phyloP scores from a whole-genome alignment of 2,797 vertebrate species.

The Micrastur ruficollis region DNA sequence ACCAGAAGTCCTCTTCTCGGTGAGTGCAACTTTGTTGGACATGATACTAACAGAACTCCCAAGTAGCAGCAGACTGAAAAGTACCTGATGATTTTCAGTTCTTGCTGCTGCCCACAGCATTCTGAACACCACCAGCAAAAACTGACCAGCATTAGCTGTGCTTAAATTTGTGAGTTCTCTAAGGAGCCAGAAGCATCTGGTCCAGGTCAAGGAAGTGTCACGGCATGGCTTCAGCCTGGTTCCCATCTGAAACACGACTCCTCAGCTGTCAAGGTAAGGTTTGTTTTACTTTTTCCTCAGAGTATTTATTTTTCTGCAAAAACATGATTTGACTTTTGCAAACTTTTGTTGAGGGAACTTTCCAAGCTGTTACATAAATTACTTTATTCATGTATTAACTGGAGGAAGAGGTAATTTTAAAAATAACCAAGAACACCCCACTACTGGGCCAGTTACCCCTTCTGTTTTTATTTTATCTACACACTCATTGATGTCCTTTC shows the following conservation, averaged over 20 bases:
- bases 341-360: not conserved
- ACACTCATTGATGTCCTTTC: not conserved
- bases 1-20: not conserved
- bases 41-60: not conserved
- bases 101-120: not conserved
- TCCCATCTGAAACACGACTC: not conserved
- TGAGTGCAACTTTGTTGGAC: not conserved
- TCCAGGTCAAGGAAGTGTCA: not conserved
- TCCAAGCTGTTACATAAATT: not conserved
- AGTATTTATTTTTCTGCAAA: conserved; percentile 4
- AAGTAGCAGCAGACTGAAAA: not conserved
- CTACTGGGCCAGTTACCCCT: not conserved
- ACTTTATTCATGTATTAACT: not conserved
- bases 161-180: not conserved
- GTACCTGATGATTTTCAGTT: not conserved
- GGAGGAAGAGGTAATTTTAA: not conserved
- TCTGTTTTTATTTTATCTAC: not conserved
- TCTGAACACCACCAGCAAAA: not conserved
- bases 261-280: not conserved
- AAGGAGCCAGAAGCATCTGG: not conserved
- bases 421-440: not conserved
- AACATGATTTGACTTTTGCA: not conserved
- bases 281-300: not conserved
- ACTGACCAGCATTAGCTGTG: not conserved
- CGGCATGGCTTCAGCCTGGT: not conserved